These are phyloP conservation scores for Heterodera schachtii DNA, from an alignment of 1,140 invertebrate species.

Conservation along the genomic window DNA sequence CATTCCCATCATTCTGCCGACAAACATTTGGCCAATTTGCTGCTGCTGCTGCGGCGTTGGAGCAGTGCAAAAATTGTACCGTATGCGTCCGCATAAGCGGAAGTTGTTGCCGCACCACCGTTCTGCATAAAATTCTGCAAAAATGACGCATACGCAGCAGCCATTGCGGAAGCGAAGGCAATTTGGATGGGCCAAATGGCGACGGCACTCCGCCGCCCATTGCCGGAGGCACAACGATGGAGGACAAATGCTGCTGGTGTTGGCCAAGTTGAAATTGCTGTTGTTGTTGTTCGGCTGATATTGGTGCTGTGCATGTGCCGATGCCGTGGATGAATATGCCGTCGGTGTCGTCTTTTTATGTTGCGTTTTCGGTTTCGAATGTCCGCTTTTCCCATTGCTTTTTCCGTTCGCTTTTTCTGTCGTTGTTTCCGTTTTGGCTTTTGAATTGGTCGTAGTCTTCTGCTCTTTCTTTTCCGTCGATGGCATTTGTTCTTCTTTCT, in stretches of 20 bases:
- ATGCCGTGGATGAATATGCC: no score
- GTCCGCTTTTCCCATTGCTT: neutral
- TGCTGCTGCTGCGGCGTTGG: neutral
- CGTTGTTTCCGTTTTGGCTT: neutral
- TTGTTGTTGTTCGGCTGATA: neutral
- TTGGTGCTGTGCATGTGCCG: no score
- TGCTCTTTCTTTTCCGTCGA: neutral
- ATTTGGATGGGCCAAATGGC: no score
- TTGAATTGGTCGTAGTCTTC: neutral
- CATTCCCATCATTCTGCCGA: neutral
- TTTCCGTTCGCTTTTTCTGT: neutral
- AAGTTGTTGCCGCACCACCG: neutral
- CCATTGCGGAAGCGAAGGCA: no score
- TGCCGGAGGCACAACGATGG: no score
- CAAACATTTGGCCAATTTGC: neutral
- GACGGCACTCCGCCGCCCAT: no score
- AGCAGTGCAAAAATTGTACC: no score
- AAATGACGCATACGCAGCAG: neutral
- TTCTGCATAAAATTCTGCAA: slow-evolving; percentile 4
- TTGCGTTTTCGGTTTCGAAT: neutral
- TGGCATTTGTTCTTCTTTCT: neutral
- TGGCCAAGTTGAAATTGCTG: neutral
- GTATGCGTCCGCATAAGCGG: neutral
- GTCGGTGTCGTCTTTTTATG: no score
- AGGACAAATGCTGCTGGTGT: neutral